Base-by-base conservation (phyloP, 2,797 vertebrate species). In the Aviceda leuphotes region DNA sequence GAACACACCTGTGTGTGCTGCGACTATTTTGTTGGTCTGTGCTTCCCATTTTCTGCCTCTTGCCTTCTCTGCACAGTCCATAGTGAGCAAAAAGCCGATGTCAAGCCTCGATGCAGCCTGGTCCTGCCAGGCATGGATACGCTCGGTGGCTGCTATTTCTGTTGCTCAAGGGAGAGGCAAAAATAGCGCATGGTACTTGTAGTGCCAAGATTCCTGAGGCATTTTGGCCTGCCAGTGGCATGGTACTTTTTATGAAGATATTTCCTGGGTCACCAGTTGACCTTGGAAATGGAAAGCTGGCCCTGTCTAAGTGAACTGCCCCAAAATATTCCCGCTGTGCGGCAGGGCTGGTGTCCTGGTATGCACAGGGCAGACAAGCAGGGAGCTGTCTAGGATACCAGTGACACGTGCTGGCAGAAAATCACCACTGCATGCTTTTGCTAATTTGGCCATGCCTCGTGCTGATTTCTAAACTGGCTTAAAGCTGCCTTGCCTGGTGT, bases 371-470 rank as follows among this genome's bases (percentile, higher is more conserved):
- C 74, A 87, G 59, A 37, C n/a, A 95, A 90, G 81, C 55, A 66
- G 89, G 59, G 92, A 96, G 89, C 93, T 94, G 92, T 84, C 92
- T 90, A 80, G 90, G 88, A 95, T 95, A 87, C 89, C 92, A 96
- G 95, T 97, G 96, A 95, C 95, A 96, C 33, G 63, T 95, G 90
- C 96, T 96, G 96, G 93, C 96, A 97, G 95, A 96, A 97, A 90
- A 92, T 66, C 81, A 93, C 83, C 90, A 94, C 78, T 93, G 88
- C 92, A 89, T 56, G 89, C 67, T 92, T 80, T 70, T 77, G 78
- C 59, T 93, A 56, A 82, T 92, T 92, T 95, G 93, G 50, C 81
- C 67, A 5, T 73, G 33, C 10, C 70, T 62, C 11, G 0, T 6
- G 24, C 81, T 77, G 62, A 22, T 83, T 93, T 87, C 55, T 93